phyloP scores from a whole-genome alignment of 1,140 invertebrate genomes.

The Amyelois transitella region DNA sequence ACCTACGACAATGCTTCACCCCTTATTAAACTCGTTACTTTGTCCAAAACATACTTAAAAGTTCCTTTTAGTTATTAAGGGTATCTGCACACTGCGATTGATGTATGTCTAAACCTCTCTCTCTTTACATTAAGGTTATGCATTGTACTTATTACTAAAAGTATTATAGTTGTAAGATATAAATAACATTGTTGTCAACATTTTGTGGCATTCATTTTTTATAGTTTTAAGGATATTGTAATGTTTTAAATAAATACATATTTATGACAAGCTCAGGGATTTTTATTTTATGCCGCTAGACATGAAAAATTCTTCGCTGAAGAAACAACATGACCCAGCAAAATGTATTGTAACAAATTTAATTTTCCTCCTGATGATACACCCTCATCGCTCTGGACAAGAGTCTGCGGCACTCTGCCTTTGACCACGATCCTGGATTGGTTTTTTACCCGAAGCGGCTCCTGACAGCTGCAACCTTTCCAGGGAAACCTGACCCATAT shows the following conservation, averaged over 20 bases:
- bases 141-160: conserved; percentile 54
- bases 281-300: conserved; percentile 39
- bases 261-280: conserved; percentile 58
- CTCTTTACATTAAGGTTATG: conserved; percentile 37
- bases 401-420: no score
- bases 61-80: conserved; percentile 33
- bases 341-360: no score
- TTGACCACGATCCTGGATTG: no score
- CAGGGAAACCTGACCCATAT: no score
- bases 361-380: no score
- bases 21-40: conserved; percentile 28
- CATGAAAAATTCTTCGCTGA: no score
- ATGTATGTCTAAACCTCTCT: conserved; percentile 30
- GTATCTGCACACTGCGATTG: conserved; percentile 28
- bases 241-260: conserved; percentile 70
- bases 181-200: conserved; percentile 57
- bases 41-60: conserved; percentile 60
- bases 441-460: no score
- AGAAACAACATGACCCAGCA: no score
- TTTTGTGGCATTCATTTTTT: conserved; percentile 58
- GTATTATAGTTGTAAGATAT: conserved; percentile 57
- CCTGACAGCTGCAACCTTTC: no score
- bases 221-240: conserved; percentile 49
- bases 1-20: neutral
- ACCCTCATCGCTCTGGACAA: no score